Evolutionary conservation across 2,888 invertebrate species (phyloP), one percentile per base, ranked within the genome.

Genomic region (Drosophila mimetica): DNA sequence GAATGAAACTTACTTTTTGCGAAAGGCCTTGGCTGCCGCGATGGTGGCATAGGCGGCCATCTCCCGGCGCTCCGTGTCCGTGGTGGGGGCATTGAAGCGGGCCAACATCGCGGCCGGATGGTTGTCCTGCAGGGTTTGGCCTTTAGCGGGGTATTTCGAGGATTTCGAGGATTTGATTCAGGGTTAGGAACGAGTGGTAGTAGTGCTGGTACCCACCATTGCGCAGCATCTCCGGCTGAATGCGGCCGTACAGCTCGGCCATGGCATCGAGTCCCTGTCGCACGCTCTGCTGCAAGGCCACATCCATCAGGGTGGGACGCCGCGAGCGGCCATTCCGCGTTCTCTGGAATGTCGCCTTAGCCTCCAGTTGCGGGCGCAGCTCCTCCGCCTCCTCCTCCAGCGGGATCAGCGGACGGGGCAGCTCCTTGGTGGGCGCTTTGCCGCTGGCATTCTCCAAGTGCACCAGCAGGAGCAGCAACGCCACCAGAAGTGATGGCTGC

Each of bases 1-100:
- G n/a, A n/a, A n/a, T 6, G n/a, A 8, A 22, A 90, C 89, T 91
- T 89, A 92, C 92, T 90, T 92, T 80, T 91, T 90, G 42, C 89
- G 89, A 76, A 92, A 91, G 39, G 90, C 90, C 77, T 92, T 92
- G 36, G 92, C 86, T 16, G 92, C 91, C 30, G 89, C 79, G 34
- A 92, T 77, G n/a, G 90, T 88, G 34, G 92, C 92, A 83, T 86
- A 92, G 32, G 92, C 92, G 20, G 90, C 91, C 90, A 90, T 91
- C 41, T 90, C 90, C 55, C 86, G 77, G 11, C 80, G 75, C 30
- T 88, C 87, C 5, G 88, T 84, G 28, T 89, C 90, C 61, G 88
- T 79, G 22, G 75, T 71, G 9, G 91, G 90, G 28, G 91, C 91
- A 79, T 91, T 92, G 76, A 92, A 92, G 70, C 89, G 90, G 4